Evolutionary conservation across 2,888 invertebrate species (phyloP), one percentile per base, ranked within the genome.

Genomic region (Sisyra nigra): DNA sequence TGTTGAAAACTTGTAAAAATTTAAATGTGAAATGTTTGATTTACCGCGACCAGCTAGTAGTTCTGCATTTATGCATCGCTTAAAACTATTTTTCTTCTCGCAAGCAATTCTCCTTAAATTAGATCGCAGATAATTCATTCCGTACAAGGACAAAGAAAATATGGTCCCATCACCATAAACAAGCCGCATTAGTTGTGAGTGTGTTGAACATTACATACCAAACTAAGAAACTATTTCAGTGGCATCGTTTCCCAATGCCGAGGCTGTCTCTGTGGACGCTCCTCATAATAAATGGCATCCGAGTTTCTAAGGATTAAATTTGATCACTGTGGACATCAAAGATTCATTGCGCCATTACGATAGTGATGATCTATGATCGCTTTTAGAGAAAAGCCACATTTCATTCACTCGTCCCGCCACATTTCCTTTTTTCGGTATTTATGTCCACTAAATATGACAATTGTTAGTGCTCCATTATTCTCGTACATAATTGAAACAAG

Each of bases 301-400:
- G 53, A 59, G 58, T 60, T 59, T 47, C 58, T 57, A 58, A 61
- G 59, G 61, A 62, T 64, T 63, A 63, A 63, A 62, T 64, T 64
- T 63, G 63, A 64, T 64, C 63, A 62, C 60, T 59, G 62, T 57
- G 61, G 62, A 62, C 62, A 61, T 17, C 15, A 60, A 59, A 62
- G 63, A 64, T 64, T 62, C 63, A 64, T 64, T 61, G 63, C 60
- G 58, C 64, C 64, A 64, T 64, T 64, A 63, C 60, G 55, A 52
- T 56, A 29, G 31, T 36, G 57, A 62, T 63, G 63, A 63, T 63
- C 56, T 62, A 63, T 57, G 59, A 58, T 55, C 57, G 53, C 61
- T 61, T 62, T 60, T 60, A 59, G 59, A 57, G 55, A 57, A 54
- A 53, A 57, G 50, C 53, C 52, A 53, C 55, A 52, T 52, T 53